Base-by-base conservation (phyloP, 2,113 vertebrate genomes). In the Gopherus flavomarginatus region DNA sequence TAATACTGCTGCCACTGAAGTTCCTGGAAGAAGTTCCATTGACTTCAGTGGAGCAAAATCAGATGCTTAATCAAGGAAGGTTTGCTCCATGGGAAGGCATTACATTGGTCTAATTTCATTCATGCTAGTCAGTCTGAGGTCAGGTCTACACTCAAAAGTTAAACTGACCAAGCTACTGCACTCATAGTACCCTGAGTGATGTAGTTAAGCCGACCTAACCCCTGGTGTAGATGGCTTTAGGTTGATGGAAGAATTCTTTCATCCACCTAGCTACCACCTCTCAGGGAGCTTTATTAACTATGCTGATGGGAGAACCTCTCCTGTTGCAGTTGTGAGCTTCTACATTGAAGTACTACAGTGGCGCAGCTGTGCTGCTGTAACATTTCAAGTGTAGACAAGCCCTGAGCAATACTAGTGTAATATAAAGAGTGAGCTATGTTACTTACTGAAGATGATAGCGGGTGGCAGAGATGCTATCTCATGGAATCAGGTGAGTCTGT, bases 91-190 rank as follows among this genome's bases (percentile, higher is more conserved):
- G 79, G 53, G 47, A 57, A 88, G 26, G 22, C 26, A 27, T 82
- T 9, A 0, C 16, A 29, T 57, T 62, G 16, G 31, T 95, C 50
- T 94, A 5, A 0, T 54, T 82, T 89, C 0, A 0, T 11, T 84
- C 0, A 1, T 24, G 6, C 38, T 81, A 17, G 21, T 69, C 57
- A 69, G 17, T 38, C 4, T 8, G 35, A 69, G 17, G 65, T n/a
- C 65, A 38, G 65, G 35, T 69, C 8, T 69, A 38, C 8, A 9
- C 17, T n/a, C 31, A 69, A 38, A 69, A 19, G 35, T 21, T 69
- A 69, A 69, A 69, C 38, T 19, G 35, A 69, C 35, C 17, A 17
- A 69, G 65, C 35, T 38, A 69, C 8, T 7, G 35, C 35, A 21
- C 35, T 69, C 65, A 38, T 59, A 56, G 26, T 59, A 59, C 10